Conservation (phyloP, 2,888 invertebrate genomes). For the Cryptops parisi region DNA sequence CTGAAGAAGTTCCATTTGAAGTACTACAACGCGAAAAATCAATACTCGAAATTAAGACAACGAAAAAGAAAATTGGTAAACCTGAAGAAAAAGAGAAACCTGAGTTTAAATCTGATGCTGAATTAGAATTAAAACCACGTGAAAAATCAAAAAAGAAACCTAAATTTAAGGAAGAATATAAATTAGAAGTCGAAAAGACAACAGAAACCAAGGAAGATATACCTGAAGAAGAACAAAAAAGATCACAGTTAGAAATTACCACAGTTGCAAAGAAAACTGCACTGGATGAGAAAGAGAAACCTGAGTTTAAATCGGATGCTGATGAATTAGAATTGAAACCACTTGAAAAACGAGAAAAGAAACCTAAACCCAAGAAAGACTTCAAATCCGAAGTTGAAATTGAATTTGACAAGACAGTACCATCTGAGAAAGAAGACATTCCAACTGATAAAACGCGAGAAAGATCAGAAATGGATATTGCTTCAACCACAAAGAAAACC, state of each 20-base stretch:
- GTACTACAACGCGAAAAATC: no score
- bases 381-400: not conserved
- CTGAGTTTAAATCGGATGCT: not conserved
- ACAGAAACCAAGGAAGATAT: not conserved
- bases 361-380: not conserved
- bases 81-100: not conserved
- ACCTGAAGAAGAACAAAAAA: not conserved
- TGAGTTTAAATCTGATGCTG: not conserved
- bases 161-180: not conserved
- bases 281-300: not conserved
- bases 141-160: not conserved
- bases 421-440: not conserved
- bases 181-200: not conserved
- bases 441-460: not conserved
- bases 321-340: not conserved
- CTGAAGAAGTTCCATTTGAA: not conserved
- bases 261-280: not conserved
- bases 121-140: not conserved
- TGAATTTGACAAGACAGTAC: not conserved
- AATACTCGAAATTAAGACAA: not conserved
- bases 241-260: no score
- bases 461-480: not conserved
- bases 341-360: not conserved
- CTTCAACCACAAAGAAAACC: constrained; percentile 6
- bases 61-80: not conserved